A percentile compares a stretch with the other conserved stretches of the same genome.
Conservation (phyloP, 1,140 invertebrate species). For the Pseudomyrmex gracilis region DNA sequence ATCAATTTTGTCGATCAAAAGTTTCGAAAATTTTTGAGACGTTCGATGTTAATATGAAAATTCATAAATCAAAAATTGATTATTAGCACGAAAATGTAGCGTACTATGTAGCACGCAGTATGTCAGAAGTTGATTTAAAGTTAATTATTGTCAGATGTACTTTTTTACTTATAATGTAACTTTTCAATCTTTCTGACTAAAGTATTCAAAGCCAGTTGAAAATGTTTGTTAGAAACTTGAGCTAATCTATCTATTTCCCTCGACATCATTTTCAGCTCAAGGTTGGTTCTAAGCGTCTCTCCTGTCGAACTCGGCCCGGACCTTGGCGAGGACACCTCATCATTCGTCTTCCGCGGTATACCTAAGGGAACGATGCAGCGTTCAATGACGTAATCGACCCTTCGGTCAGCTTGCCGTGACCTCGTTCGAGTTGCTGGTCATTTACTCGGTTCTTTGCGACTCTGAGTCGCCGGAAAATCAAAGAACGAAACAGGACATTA, state of each 20-base stretch:
- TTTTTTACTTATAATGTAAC: neutral
- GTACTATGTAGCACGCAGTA: neutral
- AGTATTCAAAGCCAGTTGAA: slow-evolving; percentile 3
- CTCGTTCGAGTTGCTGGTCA: slow-evolving; percentile 54
- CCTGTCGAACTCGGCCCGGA: slow-evolving; percentile 8
- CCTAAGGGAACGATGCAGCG: slow-evolving; percentile 48
- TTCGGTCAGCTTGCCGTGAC: slow-evolving; percentile 58
- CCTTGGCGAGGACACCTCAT: slow-evolving; percentile 25
- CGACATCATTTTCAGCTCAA: slow-evolving; percentile 32
- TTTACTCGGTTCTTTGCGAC: slow-evolving; percentile 3
- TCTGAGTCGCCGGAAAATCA: neutral
- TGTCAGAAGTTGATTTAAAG: neutral
- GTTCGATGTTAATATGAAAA: slow-evolving; percentile 14
- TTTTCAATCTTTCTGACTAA: neutral
- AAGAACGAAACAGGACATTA: neutral
- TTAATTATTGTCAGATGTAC: slow-evolving; percentile 18
- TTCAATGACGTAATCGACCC: slow-evolving; percentile 68
- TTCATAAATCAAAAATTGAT: slow-evolving; percentile 40
- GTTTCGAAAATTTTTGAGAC: neutral
- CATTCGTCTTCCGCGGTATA: slow-evolving; percentile 15
- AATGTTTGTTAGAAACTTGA: slow-evolving; percentile 26
- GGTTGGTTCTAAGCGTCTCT: neutral
- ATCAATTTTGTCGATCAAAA: neutral
- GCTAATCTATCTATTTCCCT: slow-evolving; percentile 47
- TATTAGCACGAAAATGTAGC: neutral